phyloP scores from a whole-genome alignment of 2,888 invertebrate species.

The Notocelia uddmanniana region DNA sequence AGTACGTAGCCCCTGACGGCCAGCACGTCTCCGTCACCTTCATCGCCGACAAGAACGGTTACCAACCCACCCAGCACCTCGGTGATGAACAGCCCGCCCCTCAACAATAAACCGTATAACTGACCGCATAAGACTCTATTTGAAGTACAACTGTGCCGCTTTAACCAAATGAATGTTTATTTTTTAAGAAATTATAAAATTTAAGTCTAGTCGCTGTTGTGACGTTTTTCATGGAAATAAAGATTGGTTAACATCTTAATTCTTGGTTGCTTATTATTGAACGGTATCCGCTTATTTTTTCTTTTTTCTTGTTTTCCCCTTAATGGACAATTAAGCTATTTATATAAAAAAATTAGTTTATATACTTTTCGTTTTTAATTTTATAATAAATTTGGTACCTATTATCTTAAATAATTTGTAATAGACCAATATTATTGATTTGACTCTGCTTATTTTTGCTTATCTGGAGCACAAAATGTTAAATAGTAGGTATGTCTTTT shows the following conservation, averaged over 20 bases:
- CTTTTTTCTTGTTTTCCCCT: not conserved
- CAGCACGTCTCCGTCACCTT: conserved; percentile 87
- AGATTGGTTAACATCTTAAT: conserved; percentile 33
- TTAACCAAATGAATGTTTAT: conserved; percentile 50
- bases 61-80: conserved; percentile 79
- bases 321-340: too few relatives aligned
- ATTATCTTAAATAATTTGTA: too few relatives aligned
- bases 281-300: too few relatives aligned
- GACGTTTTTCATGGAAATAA: conserved; percentile 35
- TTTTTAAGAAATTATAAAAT: conserved; percentile 30
- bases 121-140: conserved; percentile 8
- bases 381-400: too few relatives aligned
- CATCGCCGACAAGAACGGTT: conserved; percentile 87
- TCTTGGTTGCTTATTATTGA: not conserved
- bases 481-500: too few relatives aligned
- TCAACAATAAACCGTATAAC: conserved; percentile 45
- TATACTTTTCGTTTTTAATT: too few relatives aligned
- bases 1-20: conserved; percentile 88
- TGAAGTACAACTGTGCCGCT: conserved; percentile 38
- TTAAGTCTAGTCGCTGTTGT: conserved; percentile 25
- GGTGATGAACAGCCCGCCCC: conserved; percentile 52
- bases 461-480: too few relatives aligned
- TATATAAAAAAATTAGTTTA: too few relatives aligned
- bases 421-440: too few relatives aligned
- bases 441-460: too few relatives aligned